These are phyloP conservation scores for Scopus umbretta DNA, from an alignment of 2,113 vertebrate species.

Conservation along the genomic window DNA sequence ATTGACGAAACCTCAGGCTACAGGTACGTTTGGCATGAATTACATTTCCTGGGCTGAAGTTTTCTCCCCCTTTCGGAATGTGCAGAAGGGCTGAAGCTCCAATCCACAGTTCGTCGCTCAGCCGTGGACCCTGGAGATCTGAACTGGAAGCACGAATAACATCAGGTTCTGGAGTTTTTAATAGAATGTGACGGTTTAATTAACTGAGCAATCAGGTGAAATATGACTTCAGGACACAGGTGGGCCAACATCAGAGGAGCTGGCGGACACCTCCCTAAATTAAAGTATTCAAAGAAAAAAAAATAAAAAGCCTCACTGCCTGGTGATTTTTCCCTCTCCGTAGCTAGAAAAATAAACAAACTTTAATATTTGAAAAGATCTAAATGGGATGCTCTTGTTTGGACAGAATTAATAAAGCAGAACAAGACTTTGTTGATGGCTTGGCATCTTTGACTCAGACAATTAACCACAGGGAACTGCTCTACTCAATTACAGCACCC, in stretches of 20 bases:
- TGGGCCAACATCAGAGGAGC: not conserved
- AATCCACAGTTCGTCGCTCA: not conserved
- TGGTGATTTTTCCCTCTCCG: not conserved
- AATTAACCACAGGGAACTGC: not conserved
- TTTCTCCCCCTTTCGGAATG: not conserved
- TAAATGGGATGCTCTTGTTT: not conserved
- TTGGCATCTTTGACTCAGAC: not conserved
- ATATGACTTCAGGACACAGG: slow-evolving; percentile 16
- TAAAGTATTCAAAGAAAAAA: not conserved
- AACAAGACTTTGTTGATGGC: not conserved
- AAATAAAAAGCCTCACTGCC: not conserved
- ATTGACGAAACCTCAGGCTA: not conserved
- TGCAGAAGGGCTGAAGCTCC: not conserved
- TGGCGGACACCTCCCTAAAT: not conserved
- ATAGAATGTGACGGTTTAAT: not conserved
- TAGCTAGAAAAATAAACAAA: not conserved
- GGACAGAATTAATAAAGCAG: not conserved
- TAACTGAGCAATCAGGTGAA: not conserved
- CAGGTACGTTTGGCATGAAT: not conserved
- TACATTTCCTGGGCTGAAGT: not conserved
- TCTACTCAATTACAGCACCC: not conserved
- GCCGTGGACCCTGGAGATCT: not conserved
- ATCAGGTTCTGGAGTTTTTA: not conserved
- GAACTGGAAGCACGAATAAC: not conserved
- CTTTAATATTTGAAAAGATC: not conserved